These are phyloP conservation scores for Caradrina clavipalpis DNA, from an alignment of 2,888 invertebrate species.

Conservation along the genomic window DNA sequence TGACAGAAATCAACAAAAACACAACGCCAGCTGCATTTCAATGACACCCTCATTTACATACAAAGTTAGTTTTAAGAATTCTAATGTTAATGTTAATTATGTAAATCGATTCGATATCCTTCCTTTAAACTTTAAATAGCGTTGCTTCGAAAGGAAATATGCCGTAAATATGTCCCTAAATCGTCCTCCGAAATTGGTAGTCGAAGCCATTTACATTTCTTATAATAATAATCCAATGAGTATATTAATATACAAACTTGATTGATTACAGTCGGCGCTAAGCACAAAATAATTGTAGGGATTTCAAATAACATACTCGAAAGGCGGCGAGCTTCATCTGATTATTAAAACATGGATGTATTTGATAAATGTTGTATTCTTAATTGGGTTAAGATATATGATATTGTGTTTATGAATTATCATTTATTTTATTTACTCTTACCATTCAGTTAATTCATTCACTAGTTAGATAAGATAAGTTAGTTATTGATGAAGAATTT, in stretches of 20 bases:
- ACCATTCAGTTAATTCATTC: constrained; percentile 31
- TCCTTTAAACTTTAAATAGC: constrained; percentile 73
- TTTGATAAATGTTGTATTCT: constrained; percentile 67
- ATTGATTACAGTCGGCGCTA: constrained; percentile 70
- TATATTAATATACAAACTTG: constrained; percentile 64
- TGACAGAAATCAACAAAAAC: constrained; percentile 66
- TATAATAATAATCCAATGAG: constrained; percentile 58
- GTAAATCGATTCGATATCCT: constrained; percentile 85
- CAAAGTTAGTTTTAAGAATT: constrained; percentile 82
- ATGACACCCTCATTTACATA: constrained; percentile 82
- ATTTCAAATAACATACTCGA: constrained; percentile 56
- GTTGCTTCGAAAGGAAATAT: constrained; percentile 73
- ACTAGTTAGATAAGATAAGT: constrained; percentile 15
- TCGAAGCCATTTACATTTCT: constrained; percentile 53
- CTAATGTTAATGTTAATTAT: constrained; percentile 83
- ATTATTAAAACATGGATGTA: constrained; percentile 57
- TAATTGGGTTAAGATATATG: constrained; percentile 65
- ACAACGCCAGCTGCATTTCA: constrained; percentile 77
- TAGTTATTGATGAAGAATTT: constrained; percentile 1
- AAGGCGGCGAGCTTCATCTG: constrained; percentile 52
- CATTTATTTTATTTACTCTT: constrained; percentile 46
- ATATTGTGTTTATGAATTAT: constrained; percentile 46
- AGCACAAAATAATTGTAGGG: constrained; percentile 73
- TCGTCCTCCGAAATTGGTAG: constrained; percentile 47
- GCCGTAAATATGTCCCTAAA: constrained; percentile 65